These are phyloP conservation scores for Drosophila kepulauana DNA, from an alignment of 1,140 invertebrate genomes.

Conservation along the genomic window DNA sequence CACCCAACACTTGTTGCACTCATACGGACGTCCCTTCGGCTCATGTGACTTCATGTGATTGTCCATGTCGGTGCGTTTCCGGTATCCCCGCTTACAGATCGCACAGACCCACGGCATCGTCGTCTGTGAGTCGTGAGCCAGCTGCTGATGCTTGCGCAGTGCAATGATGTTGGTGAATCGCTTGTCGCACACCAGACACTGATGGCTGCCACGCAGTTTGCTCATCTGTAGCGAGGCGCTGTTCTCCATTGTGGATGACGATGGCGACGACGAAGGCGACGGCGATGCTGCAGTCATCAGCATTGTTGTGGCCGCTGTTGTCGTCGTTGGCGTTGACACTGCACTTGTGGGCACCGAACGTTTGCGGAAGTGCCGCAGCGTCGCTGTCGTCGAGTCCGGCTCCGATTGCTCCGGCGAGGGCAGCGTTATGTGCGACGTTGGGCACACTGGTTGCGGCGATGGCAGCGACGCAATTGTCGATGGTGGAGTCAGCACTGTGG, in stretches of 20 bases:
- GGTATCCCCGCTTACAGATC: conserved; percentile 78
- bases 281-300: conserved; percentile 41
- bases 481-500: conserved; percentile 59
- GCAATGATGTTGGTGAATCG: conserved; percentile 75
- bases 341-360: conserved; percentile 42
- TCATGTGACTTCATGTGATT: conserved; percentile 82
- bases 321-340: conserved; percentile 15
- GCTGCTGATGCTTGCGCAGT: conserved; percentile 74
- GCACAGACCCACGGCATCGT: conserved; percentile 74
- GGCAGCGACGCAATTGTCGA: conserved; percentile 64
- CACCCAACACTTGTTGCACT: conserved; percentile 76
- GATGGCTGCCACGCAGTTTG: conserved; percentile 64
- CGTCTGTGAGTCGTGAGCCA: conserved; percentile 71
- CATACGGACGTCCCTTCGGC: conserved; percentile 73
- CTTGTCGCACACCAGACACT: conserved; percentile 74
- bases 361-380: conserved; percentile 73
- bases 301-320: conserved; percentile 28
- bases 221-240: conserved; percentile 29
- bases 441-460: conserved; percentile 56
- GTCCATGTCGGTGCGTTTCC: conserved; percentile 78
- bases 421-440: conserved; percentile 64
- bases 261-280: conserved; percentile 65
- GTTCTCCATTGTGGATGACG: conserved; percentile 3
- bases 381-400: conserved; percentile 77
- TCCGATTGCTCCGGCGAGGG: conserved; percentile 81